Conservation (phyloP, 1,140 invertebrate genomes). For the Listronotus bonariensis region DNA sequence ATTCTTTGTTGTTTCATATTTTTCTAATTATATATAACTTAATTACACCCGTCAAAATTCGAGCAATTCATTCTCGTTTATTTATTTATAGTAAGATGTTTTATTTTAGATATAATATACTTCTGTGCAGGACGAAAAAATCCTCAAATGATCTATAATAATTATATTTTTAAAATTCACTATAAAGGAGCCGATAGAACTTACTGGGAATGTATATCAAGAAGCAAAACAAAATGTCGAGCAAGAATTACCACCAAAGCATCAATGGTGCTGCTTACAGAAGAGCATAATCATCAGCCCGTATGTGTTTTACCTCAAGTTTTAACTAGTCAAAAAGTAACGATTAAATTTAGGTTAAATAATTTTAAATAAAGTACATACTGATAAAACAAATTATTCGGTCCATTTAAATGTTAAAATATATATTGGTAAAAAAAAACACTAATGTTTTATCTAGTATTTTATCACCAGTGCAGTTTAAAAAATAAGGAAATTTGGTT, state of each 20-base stretch:
- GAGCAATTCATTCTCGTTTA: too few relatives aligned
- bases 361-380: too few relatives aligned
- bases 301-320: constrained; percentile 5
- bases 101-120: constrained; percentile 18
- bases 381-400: too few relatives aligned
- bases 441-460: too few relatives aligned
- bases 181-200: constrained; percentile 17
- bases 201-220: constrained; percentile 16
- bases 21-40: too few relatives aligned
- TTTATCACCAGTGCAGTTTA: too few relatives aligned
- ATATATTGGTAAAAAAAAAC: too few relatives aligned
- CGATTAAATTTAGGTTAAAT: not conserved
- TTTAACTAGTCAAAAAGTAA: constrained; percentile 11
- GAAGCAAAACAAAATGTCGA: constrained; percentile 7
- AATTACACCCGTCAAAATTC: too few relatives aligned
- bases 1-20: too few relatives aligned
- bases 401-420: too few relatives aligned
- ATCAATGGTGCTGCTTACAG: not conserved
- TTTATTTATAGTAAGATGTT: not conserved
- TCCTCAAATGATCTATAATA: constrained; percentile 26
- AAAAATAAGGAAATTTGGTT: too few relatives aligned
- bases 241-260: constrained; percentile 12
- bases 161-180: constrained; percentile 23
- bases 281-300: constrained; percentile 20
- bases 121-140: constrained; percentile 27